Percentiles rank a stretch among this genome's conserved stretches.
Conservation (phyloP, 2,888 invertebrate genomes). For the Drosophila austrosaltans region DNA sequence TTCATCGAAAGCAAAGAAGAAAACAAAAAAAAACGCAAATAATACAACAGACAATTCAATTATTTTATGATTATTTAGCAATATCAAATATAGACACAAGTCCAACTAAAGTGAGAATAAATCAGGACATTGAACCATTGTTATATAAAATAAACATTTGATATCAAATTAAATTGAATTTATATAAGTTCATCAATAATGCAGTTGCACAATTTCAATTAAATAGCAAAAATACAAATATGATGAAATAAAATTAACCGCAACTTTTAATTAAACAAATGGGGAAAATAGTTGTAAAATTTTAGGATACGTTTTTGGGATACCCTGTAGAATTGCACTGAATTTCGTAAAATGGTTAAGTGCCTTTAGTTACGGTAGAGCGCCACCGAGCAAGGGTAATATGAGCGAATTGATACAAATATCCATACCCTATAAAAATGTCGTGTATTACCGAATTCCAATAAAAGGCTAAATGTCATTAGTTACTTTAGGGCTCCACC, state of each 20-base stretch:
- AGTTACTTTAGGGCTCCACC: no score
- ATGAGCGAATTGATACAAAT: no score
- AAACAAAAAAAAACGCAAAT: conserved; percentile 4
- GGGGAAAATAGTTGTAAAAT: not conserved
- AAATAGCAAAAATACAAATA: not conserved
- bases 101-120: conserved; percentile 14
- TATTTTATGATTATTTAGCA: conserved; percentile 8
- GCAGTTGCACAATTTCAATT: not conserved
- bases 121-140: not conserved
- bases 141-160: not conserved
- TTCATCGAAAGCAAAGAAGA: conserved; percentile 1
- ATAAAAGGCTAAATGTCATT: no score
- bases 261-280: conserved; percentile 7
- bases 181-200: not conserved
- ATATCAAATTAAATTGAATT: not conserved
- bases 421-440: no score
- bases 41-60: conserved; percentile 13
- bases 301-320: not conserved
- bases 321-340: not conserved
- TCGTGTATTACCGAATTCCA: not conserved
- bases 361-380: no score
- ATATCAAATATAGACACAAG: not conserved
- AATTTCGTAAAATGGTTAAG: no score
- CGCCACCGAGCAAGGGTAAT: no score
- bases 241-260: not conserved